phyloP scores from a whole-genome alignment of 2,888 invertebrate genomes.

The Gandaritis pyraliata region DNA sequence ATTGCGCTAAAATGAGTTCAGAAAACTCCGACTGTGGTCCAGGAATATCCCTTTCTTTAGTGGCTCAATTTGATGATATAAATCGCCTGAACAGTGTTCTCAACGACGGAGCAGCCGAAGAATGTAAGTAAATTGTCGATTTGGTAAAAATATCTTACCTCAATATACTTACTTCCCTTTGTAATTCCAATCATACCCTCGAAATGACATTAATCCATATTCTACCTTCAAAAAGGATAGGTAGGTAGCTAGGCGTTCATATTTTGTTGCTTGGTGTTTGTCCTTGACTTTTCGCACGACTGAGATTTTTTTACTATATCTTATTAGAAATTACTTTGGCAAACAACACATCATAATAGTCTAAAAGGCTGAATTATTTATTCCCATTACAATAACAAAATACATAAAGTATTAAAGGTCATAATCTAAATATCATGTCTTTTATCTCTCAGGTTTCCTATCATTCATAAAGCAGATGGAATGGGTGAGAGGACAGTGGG shows the following conservation, averaged over 20 bases:
- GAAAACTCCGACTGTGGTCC: slow-evolving; percentile 72
- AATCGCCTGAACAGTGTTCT: slow-evolving; percentile 87
- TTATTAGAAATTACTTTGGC: background rate
- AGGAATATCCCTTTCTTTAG: slow-evolving; percentile 81
- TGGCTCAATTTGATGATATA: slow-evolving; percentile 89
- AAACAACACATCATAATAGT: background rate
- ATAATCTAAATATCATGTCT: background rate
- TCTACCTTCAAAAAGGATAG: slow-evolving; percentile 15
- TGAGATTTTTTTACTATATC: background rate
- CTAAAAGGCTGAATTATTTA: too few relatives aligned
- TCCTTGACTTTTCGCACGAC: slow-evolving; percentile 11
- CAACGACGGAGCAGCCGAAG: slow-evolving; percentile 87
- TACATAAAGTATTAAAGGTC: background rate
- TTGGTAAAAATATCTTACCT: too few relatives aligned
- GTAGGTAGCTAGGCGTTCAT: slow-evolving; percentile 1
- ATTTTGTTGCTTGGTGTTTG: background rate
- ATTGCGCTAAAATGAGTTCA: slow-evolving; percentile 66
- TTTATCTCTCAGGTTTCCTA: slow-evolving; percentile 85
- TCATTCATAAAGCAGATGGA: slow-evolving; percentile 90
- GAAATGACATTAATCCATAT: background rate
- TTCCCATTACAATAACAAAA: too few relatives aligned
- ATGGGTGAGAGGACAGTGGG: slow-evolving; percentile 88
- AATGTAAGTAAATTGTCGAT: slow-evolving; percentile 79
- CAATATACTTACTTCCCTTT: too few relatives aligned
- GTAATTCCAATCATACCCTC: background rate